Evolutionary conservation across 2,113 vertebrate genomes (phyloP), one percentile per base, ranked within the genome.

Genomic region (Pollachius pollachius): DNA sequence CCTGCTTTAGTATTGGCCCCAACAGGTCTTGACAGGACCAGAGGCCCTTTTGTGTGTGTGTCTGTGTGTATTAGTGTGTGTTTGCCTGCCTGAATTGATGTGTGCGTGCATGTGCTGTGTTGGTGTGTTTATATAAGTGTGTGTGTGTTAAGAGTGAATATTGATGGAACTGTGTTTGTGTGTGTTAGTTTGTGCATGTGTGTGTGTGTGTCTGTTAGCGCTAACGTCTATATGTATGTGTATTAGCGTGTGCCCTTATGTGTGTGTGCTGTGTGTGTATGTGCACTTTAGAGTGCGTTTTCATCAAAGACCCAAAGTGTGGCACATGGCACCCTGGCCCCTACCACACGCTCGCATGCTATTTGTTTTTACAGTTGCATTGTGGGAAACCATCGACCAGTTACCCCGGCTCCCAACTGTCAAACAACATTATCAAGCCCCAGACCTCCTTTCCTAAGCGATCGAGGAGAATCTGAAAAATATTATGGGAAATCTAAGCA

Each of bases 281-380:
- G 25, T 58, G 62, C 27, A 68, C 25, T 64, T 59, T 21, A 73
- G 57, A n/a, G 37, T 34, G 67, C 18, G 30, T 63, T 16, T 5
- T 64, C 17, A 57, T 71, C 25, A 64, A 52, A 64, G 48, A 23
- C 65, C 67, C 67, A 67, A 41, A 75, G 67, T 82, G 77, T 77
- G 81, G 79, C 67, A 68, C 82, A 71, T 69, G 56, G 77, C 62
- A 30, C 74, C 73, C 62, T 48, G 11, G 69, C 69, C 62, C 64
- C 71, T 67, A 77, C 78, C 69, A 81, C 75, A 77, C 72, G 72
- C 73, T 85, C 75, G 48, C 74, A 65, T 6, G 61, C 81, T 87
- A 85, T 89, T 89, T 89, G 88, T 88, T 89, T 88, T 88, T 77
- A 84, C 82, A 86, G 30, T 86, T 88, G 86, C 84, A 84, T 89